A percentile compares a stretch with the other conserved stretches of the same genome.
Evolutionary conservation across 2,888 invertebrate genomes (phyloP).

Genomic region (Synanthedon myopaeformis): DNA sequence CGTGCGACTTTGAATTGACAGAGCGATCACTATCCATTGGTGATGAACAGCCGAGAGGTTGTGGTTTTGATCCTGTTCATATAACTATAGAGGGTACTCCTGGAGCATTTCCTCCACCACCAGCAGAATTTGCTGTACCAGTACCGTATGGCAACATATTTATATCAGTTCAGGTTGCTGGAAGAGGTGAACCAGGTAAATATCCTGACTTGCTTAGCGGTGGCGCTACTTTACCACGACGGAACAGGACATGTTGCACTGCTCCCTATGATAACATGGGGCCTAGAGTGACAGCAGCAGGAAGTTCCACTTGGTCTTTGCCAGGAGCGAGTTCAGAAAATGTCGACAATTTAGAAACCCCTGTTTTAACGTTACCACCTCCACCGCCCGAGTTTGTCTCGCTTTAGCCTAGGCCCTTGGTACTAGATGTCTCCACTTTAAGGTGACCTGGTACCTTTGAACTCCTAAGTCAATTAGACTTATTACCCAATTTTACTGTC

Average conservation of each 20-base stretch:
- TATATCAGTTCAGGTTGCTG: slow-evolving; percentile 85
- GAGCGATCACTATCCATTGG: slow-evolving; percentile 48
- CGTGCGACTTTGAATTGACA: slow-evolving; percentile 63
- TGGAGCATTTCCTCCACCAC: slow-evolving; percentile 62
- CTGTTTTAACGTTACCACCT: slow-evolving; percentile 62
- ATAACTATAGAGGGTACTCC: slow-evolving; percentile 72
- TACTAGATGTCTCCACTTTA: slow-evolving; percentile 55
- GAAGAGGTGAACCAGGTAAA: slow-evolving; percentile 49
- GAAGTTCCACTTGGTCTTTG: slow-evolving; percentile 85
- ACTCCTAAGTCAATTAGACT: slow-evolving; percentile 59
- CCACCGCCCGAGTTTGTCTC: slow-evolving; percentile 68
- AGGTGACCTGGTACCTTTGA: slow-evolving; percentile 62
- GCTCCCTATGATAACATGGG: slow-evolving; percentile 92
- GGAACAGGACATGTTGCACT: slow-evolving; percentile 59
- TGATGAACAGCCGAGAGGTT: slow-evolving; percentile 51
- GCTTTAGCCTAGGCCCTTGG: slow-evolving; percentile 63
- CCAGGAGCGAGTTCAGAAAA: slow-evolving; percentile 70
- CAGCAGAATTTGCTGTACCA: slow-evolving; percentile 67
- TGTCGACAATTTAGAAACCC: slow-evolving; percentile 46
- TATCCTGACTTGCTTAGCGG: slow-evolving; percentile 81
- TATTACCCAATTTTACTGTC: slow-evolving; percentile 53
- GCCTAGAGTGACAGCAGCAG: slow-evolving; percentile 87
- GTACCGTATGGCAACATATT: slow-evolving; percentile 80
- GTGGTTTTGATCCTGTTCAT: slow-evolving; percentile 72
- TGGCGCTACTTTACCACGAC: slow-evolving; percentile 60